phyloP scores from a whole-genome alignment of 1,140 invertebrate species.

The Drosophila sproati region DNA sequence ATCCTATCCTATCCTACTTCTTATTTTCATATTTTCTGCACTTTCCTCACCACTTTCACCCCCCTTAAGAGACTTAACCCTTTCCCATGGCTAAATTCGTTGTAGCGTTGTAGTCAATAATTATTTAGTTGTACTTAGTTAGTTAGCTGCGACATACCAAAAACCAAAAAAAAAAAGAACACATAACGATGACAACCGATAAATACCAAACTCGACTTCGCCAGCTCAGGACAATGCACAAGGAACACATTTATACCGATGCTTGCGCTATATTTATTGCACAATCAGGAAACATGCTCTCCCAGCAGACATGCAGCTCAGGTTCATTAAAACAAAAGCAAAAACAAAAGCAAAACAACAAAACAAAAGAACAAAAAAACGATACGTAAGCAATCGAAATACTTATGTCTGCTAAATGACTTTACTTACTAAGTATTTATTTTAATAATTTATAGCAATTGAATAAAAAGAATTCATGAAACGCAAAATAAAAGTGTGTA shows the following conservation, averaged over 20 bases:
- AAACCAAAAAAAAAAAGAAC: constrained; percentile 48
- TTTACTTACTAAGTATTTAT: constrained; percentile 78
- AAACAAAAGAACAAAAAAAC: constrained; percentile 14
- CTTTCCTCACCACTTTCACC: constrained; percentile 13
- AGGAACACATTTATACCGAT: constrained; percentile 56
- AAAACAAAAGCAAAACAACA: constrained; percentile 21
- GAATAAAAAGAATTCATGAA: constrained; percentile 81
- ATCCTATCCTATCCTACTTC: neutral
- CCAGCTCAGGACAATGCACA: constrained; percentile 72
- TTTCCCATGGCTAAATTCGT: constrained; percentile 72
- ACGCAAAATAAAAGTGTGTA: constrained; percentile 31
- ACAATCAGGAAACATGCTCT: constrained; percentile 62
- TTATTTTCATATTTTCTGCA: neutral
- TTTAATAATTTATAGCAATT: constrained; percentile 77
- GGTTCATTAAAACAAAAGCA: constrained; percentile 59
- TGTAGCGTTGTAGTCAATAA: constrained; percentile 74
- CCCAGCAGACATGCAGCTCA: constrained; percentile 65
- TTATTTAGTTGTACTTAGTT: constrained; percentile 81
- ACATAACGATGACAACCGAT: constrained; percentile 31
- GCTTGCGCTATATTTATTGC: constrained; percentile 79
- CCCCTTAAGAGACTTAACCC: constrained; percentile 51
- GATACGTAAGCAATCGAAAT: constrained; percentile 25
- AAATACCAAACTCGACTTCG: constrained; percentile 49
- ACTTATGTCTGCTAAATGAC: constrained; percentile 70
- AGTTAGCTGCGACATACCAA: constrained; percentile 82